phyloP scores from a whole-genome alignment of 2,113 vertebrate species.

The Synchiropus splendidus region DNA sequence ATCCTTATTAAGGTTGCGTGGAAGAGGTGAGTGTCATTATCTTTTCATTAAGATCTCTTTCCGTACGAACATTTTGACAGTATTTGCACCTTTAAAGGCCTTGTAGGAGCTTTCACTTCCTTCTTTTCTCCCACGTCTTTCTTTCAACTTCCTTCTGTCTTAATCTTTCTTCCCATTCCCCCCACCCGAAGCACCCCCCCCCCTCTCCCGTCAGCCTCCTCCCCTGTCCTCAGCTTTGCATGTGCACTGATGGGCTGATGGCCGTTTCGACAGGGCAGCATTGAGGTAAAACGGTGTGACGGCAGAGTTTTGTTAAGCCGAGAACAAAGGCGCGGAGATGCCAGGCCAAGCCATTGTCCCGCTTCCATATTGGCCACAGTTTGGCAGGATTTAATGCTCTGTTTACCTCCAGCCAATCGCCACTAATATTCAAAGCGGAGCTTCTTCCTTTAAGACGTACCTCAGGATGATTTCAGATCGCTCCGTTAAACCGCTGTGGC shows the following conservation, averaged over 20 bases:
- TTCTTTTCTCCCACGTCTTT: conserved; percentile 34
- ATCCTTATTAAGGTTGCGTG: conserved; percentile 38
- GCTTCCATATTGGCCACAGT: conserved; percentile 82
- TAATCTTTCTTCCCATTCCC: conserved; percentile 48
- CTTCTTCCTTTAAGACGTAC: conserved; percentile 28
- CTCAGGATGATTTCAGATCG: conserved; percentile 36
- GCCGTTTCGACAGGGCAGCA: conserved; percentile 85
- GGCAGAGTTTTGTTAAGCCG: conserved; percentile 98
- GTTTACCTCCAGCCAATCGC: conserved; percentile 89
- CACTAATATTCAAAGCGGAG: conserved; percentile 73
- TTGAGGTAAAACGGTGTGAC: conserved; percentile 97
- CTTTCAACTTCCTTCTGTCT: conserved; percentile 31
- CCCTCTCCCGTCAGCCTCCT: conserved; percentile 2
- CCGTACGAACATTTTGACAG: background rate
- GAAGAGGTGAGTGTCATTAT: conserved; percentile 22
- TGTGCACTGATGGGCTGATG: conserved; percentile 88
- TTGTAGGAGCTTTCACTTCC: conserved; percentile 40
- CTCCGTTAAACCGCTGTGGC: conserved; percentile 5
- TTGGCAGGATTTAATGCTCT: conserved; percentile 96
- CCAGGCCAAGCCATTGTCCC: conserved; percentile 76
- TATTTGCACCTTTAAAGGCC: conserved; percentile 7
- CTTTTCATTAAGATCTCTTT: conserved; percentile 23
- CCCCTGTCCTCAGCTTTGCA: conserved; percentile 64
- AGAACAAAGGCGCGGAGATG: conserved; percentile 90
- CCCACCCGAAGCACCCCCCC: conserved; percentile 65